phyloP scores from a whole-genome alignment of 2,888 invertebrate genomes.

The Pseudanteris insignis region DNA sequence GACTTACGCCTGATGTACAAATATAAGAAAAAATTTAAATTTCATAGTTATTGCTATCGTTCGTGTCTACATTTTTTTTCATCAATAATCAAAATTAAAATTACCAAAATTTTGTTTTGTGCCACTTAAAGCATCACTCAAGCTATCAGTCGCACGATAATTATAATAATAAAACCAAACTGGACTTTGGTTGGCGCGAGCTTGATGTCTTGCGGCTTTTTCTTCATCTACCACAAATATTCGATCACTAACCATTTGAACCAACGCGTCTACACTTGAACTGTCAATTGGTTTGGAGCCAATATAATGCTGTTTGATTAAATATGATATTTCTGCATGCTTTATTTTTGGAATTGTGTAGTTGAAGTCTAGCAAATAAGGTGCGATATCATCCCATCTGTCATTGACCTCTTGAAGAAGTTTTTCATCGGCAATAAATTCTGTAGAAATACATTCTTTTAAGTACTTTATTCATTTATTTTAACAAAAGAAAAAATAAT shows the following conservation, averaged over 20 bases:
- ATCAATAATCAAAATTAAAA: background rate
- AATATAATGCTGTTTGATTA: slow-evolving; percentile 71
- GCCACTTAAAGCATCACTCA: slow-evolving; percentile 69
- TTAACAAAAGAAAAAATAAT: no score
- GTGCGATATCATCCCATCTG: slow-evolving; percentile 72
- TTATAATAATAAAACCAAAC: slow-evolving; percentile 75
- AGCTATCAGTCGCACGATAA: slow-evolving; percentile 71
- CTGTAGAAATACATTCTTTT: slow-evolving; percentile 42
- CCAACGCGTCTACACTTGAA: slow-evolving; percentile 46
- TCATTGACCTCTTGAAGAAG: slow-evolving; percentile 69
- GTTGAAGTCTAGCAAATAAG: slow-evolving; percentile 73
- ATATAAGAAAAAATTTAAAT: no score
- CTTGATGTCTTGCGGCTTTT: slow-evolving; percentile 72
- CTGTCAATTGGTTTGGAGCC: slow-evolving; percentile 68
- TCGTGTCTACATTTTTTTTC: no score
- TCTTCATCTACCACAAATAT: slow-evolving; percentile 73
- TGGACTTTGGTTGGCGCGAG: slow-evolving; percentile 69
- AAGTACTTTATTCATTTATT: no score
- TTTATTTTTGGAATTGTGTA: slow-evolving; percentile 69
- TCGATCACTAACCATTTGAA: slow-evolving; percentile 74
- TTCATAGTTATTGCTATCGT: no score
- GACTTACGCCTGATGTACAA: slow-evolving; percentile 72
- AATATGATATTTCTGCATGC: slow-evolving; percentile 67
- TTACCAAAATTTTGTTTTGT: slow-evolving; percentile 71
- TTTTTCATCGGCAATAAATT: slow-evolving; percentile 64